A percentile compares a stretch with the other conserved stretches of the same genome.
These are phyloP conservation scores for Cerceris rybyensis DNA, from an alignment of 2,888 invertebrate species.

Conservation along the genomic window DNA sequence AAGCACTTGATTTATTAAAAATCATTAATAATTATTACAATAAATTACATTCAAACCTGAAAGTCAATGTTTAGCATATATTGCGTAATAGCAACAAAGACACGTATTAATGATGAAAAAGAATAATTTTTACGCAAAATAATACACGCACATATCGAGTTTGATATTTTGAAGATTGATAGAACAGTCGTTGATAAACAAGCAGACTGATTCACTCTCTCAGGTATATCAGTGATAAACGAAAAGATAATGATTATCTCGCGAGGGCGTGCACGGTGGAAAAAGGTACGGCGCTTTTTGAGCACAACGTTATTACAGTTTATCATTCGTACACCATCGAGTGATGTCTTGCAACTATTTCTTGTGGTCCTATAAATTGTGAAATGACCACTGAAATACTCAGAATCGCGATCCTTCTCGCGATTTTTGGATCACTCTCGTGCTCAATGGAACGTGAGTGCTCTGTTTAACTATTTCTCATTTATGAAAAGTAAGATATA, in stretches of 20 bases:
- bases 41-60: no score
- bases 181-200: constrained; percentile 8
- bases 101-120: no score
- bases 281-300: constrained; percentile 20
- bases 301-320: constrained; percentile 9
- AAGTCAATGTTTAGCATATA: no score
- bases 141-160: no score
- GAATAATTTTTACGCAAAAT: no score
- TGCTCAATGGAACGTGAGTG: constrained; percentile 38
- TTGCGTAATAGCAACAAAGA: no score
- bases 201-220: constrained; percentile 40
- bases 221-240: constrained; percentile 44
- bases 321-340: not conserved
- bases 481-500: no score
- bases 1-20: no score
- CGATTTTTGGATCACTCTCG: not conserved
- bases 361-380: not conserved
- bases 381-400: constrained; percentile 24
- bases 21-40: no score
- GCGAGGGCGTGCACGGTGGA: constrained; percentile 38
- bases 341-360: constrained; percentile 6
- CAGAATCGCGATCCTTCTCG: constrained; percentile 15
- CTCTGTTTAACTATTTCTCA: not conserved
- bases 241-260: constrained; percentile 61
- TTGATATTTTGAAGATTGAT: not conserved